Conservation (phyloP, 2,888 invertebrate genomes). For the Philonicus albiceps region DNA sequence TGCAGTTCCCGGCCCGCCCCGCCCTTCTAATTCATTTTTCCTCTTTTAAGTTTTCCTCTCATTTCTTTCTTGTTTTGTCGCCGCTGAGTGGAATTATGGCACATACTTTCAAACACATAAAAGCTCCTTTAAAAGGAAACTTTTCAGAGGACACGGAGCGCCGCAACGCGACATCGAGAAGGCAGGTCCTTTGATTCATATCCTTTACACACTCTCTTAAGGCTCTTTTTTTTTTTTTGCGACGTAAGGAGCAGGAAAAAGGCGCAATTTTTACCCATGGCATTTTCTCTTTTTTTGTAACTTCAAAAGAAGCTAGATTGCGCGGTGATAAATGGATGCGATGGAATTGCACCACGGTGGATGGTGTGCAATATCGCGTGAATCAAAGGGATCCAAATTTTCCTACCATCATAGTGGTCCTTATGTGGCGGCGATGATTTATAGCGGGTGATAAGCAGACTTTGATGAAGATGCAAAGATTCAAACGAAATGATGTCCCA, state of each 20-base stretch:
- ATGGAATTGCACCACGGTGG: not conserved
- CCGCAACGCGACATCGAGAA: not conserved
- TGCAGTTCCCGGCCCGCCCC: not conserved
- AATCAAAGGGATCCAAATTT: not conserved
- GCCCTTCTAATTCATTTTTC: slow-evolving; percentile 26
- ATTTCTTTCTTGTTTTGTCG: slow-evolving; percentile 34
- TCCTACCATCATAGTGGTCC: not conserved
- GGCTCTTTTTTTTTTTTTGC: not conserved
- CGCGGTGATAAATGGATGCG: not conserved
- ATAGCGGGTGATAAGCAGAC: not conserved
- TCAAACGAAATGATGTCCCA: not conserved
- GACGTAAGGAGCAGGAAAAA: slow-evolving; percentile 2
- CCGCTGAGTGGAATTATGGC: slow-evolving; percentile 31
- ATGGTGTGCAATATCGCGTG: not conserved
- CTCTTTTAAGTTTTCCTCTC: slow-evolving; percentile 26
- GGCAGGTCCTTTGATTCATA: slow-evolving; percentile 31
- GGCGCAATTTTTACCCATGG: not conserved
- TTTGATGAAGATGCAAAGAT: not conserved
- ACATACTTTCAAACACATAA: slow-evolving; percentile 22
- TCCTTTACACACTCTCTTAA: slow-evolving; percentile 17
- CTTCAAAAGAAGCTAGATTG: not conserved
- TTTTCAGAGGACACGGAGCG: slow-evolving; percentile 8
- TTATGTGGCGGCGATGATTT: not conserved
- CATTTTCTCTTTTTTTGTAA: not conserved
- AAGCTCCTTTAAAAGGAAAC: slow-evolving; percentile 36